Evolutionary conservation across 2,888 invertebrate species (phyloP), one percentile per base, ranked within the genome.

Genomic region (Capitulum mitella): DNA sequence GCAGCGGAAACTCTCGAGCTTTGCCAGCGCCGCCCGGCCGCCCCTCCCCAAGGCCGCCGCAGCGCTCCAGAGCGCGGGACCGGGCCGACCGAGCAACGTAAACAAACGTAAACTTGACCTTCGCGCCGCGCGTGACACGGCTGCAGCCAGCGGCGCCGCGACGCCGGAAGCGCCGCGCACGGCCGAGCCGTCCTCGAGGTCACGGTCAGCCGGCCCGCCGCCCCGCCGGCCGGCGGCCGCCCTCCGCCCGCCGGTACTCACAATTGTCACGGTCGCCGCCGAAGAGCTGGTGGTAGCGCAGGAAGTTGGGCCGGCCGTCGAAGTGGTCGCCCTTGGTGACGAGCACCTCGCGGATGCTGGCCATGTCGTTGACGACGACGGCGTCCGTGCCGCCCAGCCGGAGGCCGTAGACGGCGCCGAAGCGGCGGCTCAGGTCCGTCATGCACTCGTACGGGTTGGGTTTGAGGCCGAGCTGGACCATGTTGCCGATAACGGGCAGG

Each of bases 301-400:
- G 85, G 85, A 94, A 94, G 84, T 94, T 90, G 0, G 94, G 94
- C 19, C 95, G 88, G 22, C 93, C 93, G 2, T 93, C 93, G 85
- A 95, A 94, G 83, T 91, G 91, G 81, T 91, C 91, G 10, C 93
- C 93, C 82, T 86, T 87, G 12, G 88, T 80, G 78, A 81, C 78
- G 77, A 82, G 82, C 34, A 82, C 82, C 64, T 82, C 82, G 43
- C 80, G 81, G 78, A 81, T 79, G 34, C 78, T 79, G 51, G 81
- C 80, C 70, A 75, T 79, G 48, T 77, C 78, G 64, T 79, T 80
- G 70, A 81, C 80, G 51, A 82, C 80, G 10, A 82, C 77, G 34
- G 79, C 77, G 29, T 80, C 80, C 46, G 40, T 80, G n/a, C 70
- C 77, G 61, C 82, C 82, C 78, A 82, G 77, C 51, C 58, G 61